These are phyloP conservation scores for Netelia virgata DNA, from an alignment of 2,888 invertebrate genomes.

Conservation along the genomic window DNA sequence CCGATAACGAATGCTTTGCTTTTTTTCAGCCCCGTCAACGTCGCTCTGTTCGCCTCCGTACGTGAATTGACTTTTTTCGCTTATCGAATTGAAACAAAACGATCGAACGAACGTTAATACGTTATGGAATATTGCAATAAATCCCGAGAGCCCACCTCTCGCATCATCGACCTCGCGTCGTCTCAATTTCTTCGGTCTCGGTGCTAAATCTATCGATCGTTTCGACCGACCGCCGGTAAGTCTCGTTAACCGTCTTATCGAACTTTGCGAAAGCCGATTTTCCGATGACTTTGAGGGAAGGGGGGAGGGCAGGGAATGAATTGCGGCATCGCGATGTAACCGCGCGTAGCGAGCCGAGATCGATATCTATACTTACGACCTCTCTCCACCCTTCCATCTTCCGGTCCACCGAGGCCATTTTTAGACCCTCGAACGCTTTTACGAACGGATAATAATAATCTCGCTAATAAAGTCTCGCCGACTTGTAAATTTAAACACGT, in stretches of 20 bases:
- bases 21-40: neutral
- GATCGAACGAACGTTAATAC: too few species aligned
- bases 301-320: neutral
- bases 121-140: too few species aligned
- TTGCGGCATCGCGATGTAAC: neutral
- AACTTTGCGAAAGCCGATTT: neutral
- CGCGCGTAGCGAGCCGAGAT: neutral
- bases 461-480: neutral
- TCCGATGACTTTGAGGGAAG: conserved; percentile 5
- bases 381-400: neutral
- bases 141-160: too few species aligned
- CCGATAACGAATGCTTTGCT: neutral
- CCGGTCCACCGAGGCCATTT: neutral
- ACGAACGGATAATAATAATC: neutral
- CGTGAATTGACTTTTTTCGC: neutral
- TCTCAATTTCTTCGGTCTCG: neutral
- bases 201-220: neutral
- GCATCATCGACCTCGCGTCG: neutral
- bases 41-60: neutral
- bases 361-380: too few species aligned
- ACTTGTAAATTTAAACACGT: neutral
- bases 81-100: too few species aligned
- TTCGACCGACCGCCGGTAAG: neutral
- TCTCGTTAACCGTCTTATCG: conserved; percentile 16
- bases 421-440: neutral